Evolutionary conservation across 2,888 invertebrate species (phyloP).

Genomic region (Chesias legatella): DNA sequence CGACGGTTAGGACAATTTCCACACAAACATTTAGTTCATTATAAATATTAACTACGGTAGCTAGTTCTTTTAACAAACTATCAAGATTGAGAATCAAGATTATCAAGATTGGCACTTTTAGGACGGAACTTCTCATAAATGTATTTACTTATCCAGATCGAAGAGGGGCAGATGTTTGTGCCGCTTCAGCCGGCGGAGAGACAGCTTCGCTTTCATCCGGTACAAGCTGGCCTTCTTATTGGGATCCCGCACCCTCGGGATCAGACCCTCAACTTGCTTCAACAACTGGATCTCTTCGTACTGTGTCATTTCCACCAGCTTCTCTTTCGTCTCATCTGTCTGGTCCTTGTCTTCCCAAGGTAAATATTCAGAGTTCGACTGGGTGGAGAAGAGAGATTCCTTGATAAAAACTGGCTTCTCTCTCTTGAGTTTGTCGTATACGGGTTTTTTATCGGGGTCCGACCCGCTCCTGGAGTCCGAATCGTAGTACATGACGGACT

Average conservation of each 20-base stretch:
- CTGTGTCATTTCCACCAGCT: slow-evolving; percentile 54
- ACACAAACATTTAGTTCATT: too few relatives aligned
- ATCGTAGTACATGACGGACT: slow-evolving; percentile 48
- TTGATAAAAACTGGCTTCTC: slow-evolving; percentile 40
- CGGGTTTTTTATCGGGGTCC: slow-evolving; percentile 31
- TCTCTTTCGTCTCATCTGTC: slow-evolving; percentile 26
- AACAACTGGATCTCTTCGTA: slow-evolving; percentile 71
- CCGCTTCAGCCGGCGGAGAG: slow-evolving; percentile 61
- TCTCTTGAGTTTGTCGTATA: slow-evolving; percentile 2
- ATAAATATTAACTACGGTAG: too few relatives aligned
- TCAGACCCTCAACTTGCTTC: slow-evolving; percentile 61
- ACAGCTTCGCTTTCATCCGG: slow-evolving; percentile 56
- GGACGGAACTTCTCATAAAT: too few relatives aligned
- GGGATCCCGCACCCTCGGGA: slow-evolving; percentile 52
- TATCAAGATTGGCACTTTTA: too few relatives aligned
- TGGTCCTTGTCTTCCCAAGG: slow-evolving; percentile 54
- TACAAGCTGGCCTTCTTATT: slow-evolving; percentile 47
- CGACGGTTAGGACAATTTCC: too few relatives aligned
- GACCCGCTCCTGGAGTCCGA: slow-evolving; percentile 59
- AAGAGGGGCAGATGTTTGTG: slow-evolving; percentile 68
- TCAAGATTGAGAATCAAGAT: too few relatives aligned
- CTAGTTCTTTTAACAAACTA: too few relatives aligned
- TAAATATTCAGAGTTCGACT: slow-evolving; percentile 51
- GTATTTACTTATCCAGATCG: slow-evolving; percentile 66
- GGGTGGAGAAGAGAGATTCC: slow-evolving; percentile 55